Conservation (phyloP, 1,140 invertebrate genomes). For the Leptinotarsa texana region DNA sequence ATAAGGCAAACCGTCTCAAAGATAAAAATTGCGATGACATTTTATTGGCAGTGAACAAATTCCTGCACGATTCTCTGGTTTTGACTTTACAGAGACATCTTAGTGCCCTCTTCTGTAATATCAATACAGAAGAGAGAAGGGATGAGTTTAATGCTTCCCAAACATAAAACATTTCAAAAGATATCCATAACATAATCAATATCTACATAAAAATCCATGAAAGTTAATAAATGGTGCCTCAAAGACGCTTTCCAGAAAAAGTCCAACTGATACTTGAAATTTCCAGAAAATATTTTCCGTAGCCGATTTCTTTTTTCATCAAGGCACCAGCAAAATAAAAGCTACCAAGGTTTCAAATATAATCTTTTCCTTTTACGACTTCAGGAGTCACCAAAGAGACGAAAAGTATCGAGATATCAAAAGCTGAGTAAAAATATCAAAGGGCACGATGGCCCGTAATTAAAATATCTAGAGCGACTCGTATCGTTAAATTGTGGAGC, state of each 20-base stretch:
- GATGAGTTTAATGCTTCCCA: too few relatives aligned
- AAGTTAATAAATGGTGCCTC: too few relatives aligned
- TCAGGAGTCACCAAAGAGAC: slow-evolving; percentile 10
- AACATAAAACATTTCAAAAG: too few relatives aligned
- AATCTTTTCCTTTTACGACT: slow-evolving; percentile 11
- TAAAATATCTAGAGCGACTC: slow-evolving; percentile 20
- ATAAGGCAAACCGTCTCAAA: too few relatives aligned
- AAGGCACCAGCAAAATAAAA: not conserved
- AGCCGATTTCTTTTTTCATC: not conserved
- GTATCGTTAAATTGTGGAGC: slow-evolving; percentile 16
- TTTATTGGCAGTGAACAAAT: too few relatives aligned
- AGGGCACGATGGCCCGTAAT: slow-evolving; percentile 15
- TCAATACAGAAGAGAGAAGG: too few relatives aligned
- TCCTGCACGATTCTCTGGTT: too few relatives aligned
- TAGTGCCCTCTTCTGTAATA: too few relatives aligned
- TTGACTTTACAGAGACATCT: too few relatives aligned
- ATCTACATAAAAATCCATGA: too few relatives aligned
- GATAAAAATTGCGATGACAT: too few relatives aligned
- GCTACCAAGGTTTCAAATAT: slow-evolving; percentile 4
- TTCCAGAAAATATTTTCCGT: not conserved
- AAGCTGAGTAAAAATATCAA: slow-evolving; percentile 21
- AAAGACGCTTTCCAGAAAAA: not conserved
- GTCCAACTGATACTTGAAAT: not conserved
- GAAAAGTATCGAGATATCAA: slow-evolving; percentile 22
- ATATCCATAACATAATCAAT: too few relatives aligned